Evolutionary conservation across 2,888 invertebrate genomes (phyloP), one percentile per base, ranked within the genome.

Genomic region (Drosophila differens): DNA sequence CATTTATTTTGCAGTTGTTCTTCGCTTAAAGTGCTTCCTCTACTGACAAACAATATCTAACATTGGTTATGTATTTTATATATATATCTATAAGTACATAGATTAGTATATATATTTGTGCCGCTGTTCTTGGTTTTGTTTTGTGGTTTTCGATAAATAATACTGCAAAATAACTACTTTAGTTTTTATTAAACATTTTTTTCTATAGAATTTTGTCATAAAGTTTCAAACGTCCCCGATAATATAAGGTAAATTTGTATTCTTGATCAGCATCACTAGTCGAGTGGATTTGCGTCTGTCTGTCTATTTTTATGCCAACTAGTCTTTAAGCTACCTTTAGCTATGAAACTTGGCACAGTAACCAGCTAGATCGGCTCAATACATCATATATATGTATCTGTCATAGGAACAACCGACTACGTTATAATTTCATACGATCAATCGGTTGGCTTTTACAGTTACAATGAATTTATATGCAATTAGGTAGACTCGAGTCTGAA

Each of bases 1-100:
- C 90, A 87, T 87, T 90, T 90, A 82, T 89, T 89, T 76, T 84
- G 70, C 85, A 85, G 83, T 75, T 85, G 77, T 68, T 84, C 69
- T 33, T 66, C 47, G 72, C 70, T 65, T 70, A 76, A 81, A 71
- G 53, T 71, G 57, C 58, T 30, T 30, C 32, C 54, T 30, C 41
- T 35, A 28, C n/a, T 28, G 19, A 22, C 22, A 28, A 59, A 25
- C 39, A 51, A 25, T 55, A 39, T 32, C 33, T 14, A 16, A 22
- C 35, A 57, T 53, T 53, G 39, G 44, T 25, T 39, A 25, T 33
- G n/a, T 28, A 32, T 39, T n/a, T 55, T 37, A 19, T 55, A 19
- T 30, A n/a, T 14, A n/a, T 1, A 6, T 14, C 3, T 28, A 14
- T 30, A 30, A 2, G n/a, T 12, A n/a, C 25, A 10, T 12, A 14